phyloP scores from a whole-genome alignment of 2,888 invertebrate species.

The Escarpia spicata region DNA sequence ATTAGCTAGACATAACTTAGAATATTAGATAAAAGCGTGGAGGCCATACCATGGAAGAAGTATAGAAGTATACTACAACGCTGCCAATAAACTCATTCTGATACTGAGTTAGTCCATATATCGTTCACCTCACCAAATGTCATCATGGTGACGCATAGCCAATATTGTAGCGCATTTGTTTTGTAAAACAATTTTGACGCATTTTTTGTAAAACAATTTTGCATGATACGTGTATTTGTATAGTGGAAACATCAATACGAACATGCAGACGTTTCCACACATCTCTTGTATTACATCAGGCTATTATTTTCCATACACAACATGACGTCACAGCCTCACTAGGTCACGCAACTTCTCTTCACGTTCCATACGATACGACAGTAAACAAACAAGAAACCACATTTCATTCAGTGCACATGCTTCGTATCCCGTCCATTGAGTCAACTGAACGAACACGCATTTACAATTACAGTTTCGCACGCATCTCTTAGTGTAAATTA shows the following conservation, averaged over 20 bases:
- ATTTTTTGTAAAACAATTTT: not conserved
- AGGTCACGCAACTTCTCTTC: not conserved
- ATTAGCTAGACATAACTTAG: too few species aligned
- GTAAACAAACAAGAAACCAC: not conserved
- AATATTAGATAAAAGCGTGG: too few species aligned
- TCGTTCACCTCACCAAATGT: too few species aligned
- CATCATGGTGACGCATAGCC: not conserved
- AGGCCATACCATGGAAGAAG: too few species aligned
- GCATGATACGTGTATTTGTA: not conserved
- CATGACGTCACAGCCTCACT: not conserved
- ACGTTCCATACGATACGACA: not conserved
- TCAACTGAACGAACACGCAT: not conserved
- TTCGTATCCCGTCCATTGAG: not conserved
- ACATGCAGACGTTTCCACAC: not conserved
- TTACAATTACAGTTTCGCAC: not conserved
- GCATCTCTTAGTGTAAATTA: not conserved
- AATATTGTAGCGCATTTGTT: not conserved
- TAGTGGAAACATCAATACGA: not conserved
- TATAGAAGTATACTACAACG: too few species aligned
- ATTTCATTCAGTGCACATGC: not conserved
- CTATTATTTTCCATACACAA: not conserved
- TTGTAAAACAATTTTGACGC: not conserved
- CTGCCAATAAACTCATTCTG: too few species aligned
- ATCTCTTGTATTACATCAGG: not conserved
- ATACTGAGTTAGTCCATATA: too few species aligned